A percentile compares a stretch with the other conserved stretches of the same genome.
These are phyloP conservation scores for Liopterus haemorrhoidalis DNA, from an alignment of 2,888 invertebrate genomes.

Conservation along the genomic window DNA sequence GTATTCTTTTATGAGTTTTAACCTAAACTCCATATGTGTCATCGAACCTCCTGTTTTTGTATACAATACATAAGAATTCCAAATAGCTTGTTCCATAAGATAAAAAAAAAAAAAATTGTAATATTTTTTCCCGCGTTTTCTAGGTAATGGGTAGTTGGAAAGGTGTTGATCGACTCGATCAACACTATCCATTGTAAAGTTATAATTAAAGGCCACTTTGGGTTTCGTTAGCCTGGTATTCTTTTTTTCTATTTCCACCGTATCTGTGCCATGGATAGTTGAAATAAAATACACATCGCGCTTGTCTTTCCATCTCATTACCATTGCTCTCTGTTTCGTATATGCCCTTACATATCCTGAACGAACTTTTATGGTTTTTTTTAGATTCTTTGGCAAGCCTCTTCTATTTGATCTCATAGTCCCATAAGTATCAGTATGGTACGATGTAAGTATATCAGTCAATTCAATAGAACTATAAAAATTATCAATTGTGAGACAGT, in stretches of 20 bases:
- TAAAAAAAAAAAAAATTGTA: no score
- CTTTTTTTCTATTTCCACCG: constrained; percentile 10
- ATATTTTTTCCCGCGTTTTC: constrained; percentile 28
- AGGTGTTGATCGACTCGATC: constrained; percentile 27
- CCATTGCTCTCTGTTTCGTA: constrained; percentile 27
- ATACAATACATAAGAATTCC: constrained; percentile 27
- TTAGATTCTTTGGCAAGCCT: constrained; percentile 18
- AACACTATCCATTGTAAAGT: no score
- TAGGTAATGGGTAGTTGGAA: constrained; percentile 19
- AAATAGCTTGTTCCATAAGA: constrained; percentile 23
- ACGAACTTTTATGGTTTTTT: constrained; percentile 18
- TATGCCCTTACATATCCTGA: constrained; percentile 25
- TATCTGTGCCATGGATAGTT: constrained; percentile 24
- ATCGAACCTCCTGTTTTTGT: constrained; percentile 4
- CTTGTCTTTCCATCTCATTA: constrained; percentile 27
- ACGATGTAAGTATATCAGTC: constrained; percentile 18
- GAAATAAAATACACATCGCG: no score
- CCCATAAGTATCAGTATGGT: constrained; percentile 28
- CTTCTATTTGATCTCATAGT: constrained; percentile 25
- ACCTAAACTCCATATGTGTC: no score
- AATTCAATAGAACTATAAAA: constrained; percentile 28
- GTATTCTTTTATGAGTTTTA: no score
- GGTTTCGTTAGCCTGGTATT: constrained; percentile 19
- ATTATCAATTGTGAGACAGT: constrained; percentile 30
- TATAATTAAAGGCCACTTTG: constrained; percentile 25